Conservation (phyloP, 2,888 invertebrate genomes). For the Diarsia mendica region DNA sequence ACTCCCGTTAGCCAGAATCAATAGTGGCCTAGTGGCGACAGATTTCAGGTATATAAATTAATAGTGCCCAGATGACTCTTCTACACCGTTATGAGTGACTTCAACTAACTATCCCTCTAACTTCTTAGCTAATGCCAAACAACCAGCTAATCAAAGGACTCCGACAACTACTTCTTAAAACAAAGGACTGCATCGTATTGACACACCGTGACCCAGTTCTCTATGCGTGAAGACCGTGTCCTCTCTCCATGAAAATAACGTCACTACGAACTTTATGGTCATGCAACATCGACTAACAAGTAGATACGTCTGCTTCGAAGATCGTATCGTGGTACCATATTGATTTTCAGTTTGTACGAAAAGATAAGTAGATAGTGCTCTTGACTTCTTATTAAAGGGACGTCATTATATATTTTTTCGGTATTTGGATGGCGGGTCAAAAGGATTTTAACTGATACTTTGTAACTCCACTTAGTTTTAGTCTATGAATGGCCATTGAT, state of each 20-base stretch:
- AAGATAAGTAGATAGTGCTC: conserved; percentile 23
- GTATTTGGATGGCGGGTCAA: neutral
- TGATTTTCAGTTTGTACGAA: conserved; percentile 42
- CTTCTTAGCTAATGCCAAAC: neutral
- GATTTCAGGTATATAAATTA: no score
- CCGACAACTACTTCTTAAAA: conserved; percentile 20
- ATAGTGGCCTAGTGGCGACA: no score
- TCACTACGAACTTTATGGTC: conserved; percentile 47
- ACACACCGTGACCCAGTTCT: conserved; percentile 50
- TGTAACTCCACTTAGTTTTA: neutral
- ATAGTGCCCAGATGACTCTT: no score
- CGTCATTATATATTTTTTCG: neutral
- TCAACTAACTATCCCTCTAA: no score
- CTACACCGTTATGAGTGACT: no score
- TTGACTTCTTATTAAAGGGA: conserved; percentile 2
- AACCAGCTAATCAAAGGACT: conserved; percentile 13
- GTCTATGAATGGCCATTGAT: neutral
- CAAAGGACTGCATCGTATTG: conserved; percentile 46
- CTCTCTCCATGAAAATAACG: conserved; percentile 52
- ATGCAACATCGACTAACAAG: conserved; percentile 55
- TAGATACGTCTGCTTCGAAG: conserved; percentile 40
- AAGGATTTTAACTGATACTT: neutral
- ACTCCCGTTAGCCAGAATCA: no score
- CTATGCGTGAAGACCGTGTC: conserved; percentile 38
- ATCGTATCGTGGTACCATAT: conserved; percentile 51